These are phyloP conservation scores for Drosophila paranaensis DNA, from an alignment of 2,888 invertebrate species.

Conservation along the genomic window DNA sequence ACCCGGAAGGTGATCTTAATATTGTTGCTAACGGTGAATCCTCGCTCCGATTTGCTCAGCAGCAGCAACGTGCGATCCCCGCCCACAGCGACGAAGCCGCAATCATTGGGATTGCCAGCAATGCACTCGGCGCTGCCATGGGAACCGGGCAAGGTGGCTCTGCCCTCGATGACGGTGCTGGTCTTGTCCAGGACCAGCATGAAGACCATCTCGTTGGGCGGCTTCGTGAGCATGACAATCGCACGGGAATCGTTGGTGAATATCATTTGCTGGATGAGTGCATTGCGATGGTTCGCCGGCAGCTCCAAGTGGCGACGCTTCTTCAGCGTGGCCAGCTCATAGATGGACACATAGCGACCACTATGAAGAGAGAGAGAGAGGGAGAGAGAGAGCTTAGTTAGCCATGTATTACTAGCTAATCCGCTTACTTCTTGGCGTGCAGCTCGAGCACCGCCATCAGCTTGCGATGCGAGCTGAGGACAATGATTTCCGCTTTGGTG, in stretches of 20 bases:
- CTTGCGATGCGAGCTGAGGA: constrained; percentile 82
- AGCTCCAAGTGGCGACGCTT: constrained; percentile 89
- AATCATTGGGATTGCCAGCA: constrained; percentile 87
- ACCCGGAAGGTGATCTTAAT: constrained; percentile 92
- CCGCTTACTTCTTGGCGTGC: constrained; percentile 64
- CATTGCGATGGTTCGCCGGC: constrained; percentile 85
- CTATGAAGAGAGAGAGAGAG: constrained; percentile 27
- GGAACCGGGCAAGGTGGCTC: constrained; percentile 75
- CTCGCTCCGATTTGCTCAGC: constrained; percentile 89
- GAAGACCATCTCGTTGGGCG: constrained; percentile 89
- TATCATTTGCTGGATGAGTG: constrained; percentile 63
- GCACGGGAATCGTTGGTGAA: constrained; percentile 93
- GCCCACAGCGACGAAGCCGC: constrained; percentile 88
- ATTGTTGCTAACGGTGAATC: constrained; percentile 88
- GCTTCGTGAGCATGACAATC: constrained; percentile 91
- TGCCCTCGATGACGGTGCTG: constrained; percentile 85
- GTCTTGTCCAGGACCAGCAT: constrained; percentile 92
- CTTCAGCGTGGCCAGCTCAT: constrained; percentile 89
- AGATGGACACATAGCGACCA: constrained; percentile 85
- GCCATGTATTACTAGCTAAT: background rate
- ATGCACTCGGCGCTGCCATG: constrained; percentile 80
- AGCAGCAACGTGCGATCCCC: constrained; percentile 87
- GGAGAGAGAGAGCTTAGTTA: background rate
- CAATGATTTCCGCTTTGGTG: constrained; percentile 77
- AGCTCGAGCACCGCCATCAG: constrained; percentile 82